Conservation (phyloP, 2,113 vertebrate genomes). For the Nothobranchius furzeri region DNA sequence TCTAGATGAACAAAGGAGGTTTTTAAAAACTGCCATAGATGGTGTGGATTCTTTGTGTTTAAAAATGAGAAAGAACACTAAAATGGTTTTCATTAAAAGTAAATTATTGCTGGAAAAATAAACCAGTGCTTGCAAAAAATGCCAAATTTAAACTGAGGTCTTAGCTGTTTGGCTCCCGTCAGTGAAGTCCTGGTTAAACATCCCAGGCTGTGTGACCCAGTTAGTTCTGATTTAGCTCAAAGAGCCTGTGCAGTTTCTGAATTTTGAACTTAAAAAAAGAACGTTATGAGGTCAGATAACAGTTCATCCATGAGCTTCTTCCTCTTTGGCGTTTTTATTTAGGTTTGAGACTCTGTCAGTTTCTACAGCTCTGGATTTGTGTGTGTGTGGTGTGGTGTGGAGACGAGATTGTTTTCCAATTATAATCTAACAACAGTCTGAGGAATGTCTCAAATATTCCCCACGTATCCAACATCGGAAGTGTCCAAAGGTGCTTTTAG, state of each 20-base stretch:
- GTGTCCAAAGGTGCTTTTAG: constrained; percentile 6
- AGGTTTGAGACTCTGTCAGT: constrained; percentile 27
- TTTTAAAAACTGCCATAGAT: too few relatives aligned
- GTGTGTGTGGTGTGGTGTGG: neutral
- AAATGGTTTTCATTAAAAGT: too few relatives aligned
- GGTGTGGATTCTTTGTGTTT: too few relatives aligned
- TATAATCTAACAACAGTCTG: constrained; percentile 21
- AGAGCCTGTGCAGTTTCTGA: constrained; percentile 2
- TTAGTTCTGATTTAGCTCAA: constrained; percentile 24
- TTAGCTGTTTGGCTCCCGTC: neutral
- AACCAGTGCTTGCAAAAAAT: too few relatives aligned
- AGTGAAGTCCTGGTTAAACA: constrained; percentile 8
- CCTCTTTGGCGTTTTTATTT: constrained; percentile 19
- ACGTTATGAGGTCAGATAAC: constrained; percentile 44
- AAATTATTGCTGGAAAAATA: too few relatives aligned
- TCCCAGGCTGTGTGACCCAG: constrained; percentile 35
- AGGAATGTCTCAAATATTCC: constrained; percentile 21
- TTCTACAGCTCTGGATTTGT: constrained; percentile 7
- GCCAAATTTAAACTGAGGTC: too few relatives aligned
- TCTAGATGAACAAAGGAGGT: too few relatives aligned
- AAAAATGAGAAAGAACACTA: too few relatives aligned
- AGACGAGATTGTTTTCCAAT: neutral
- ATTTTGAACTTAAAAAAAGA: constrained; percentile 21
- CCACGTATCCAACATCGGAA: neutral
- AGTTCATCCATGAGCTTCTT: neutral